phyloP scores from a whole-genome alignment of 2,797 vertebrate species.

The Rhinella marina region DNA sequence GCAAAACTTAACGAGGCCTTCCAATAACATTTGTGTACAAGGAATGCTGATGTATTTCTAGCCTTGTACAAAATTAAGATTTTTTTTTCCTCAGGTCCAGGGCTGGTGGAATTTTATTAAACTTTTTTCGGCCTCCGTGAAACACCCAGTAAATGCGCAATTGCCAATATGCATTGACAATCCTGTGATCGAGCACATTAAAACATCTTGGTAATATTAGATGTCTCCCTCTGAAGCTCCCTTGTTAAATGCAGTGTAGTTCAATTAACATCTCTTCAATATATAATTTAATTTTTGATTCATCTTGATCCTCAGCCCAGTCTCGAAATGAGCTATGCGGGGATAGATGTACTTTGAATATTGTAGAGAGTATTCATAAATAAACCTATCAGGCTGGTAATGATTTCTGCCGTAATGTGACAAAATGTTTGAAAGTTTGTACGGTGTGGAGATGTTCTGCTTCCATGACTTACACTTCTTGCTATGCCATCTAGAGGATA shows the following conservation, averaged over 20 bases:
- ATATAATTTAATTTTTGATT: slow-evolving; percentile 86
- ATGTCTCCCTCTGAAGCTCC: slow-evolving; percentile 74
- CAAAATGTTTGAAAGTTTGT: slow-evolving; percentile 55
- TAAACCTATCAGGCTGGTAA: slow-evolving; percentile 77
- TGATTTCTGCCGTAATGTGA: slow-evolving; percentile 78
- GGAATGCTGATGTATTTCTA: slow-evolving; percentile 8
- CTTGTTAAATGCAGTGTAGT: slow-evolving; percentile 79
- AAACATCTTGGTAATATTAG: slow-evolving; percentile 75
- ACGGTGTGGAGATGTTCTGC: slow-evolving; percentile 62
- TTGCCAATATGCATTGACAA: slow-evolving; percentile 75
- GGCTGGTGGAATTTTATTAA: slow-evolving; percentile 52
- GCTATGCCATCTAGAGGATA: background rate
- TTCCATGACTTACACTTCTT: slow-evolving; percentile 51
- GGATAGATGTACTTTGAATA: slow-evolving; percentile 79
- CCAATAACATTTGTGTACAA: slow-evolving; percentile 26
- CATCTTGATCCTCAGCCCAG: slow-evolving; percentile 81
- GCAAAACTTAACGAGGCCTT: slow-evolving; percentile 43
- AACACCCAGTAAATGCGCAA: slow-evolving; percentile 69
- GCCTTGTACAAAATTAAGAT: slow-evolving; percentile 12
- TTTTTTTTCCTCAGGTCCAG: background rate
- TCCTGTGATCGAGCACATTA: slow-evolving; percentile 74
- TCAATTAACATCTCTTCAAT: slow-evolving; percentile 86
- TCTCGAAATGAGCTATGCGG: slow-evolving; percentile 74
- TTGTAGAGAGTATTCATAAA: slow-evolving; percentile 76
- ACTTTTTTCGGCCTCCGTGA: slow-evolving; percentile 67